These are phyloP conservation scores for Mesitornis unicolor DNA, from an alignment of 2,113 vertebrate genomes.

Conservation along the genomic window DNA sequence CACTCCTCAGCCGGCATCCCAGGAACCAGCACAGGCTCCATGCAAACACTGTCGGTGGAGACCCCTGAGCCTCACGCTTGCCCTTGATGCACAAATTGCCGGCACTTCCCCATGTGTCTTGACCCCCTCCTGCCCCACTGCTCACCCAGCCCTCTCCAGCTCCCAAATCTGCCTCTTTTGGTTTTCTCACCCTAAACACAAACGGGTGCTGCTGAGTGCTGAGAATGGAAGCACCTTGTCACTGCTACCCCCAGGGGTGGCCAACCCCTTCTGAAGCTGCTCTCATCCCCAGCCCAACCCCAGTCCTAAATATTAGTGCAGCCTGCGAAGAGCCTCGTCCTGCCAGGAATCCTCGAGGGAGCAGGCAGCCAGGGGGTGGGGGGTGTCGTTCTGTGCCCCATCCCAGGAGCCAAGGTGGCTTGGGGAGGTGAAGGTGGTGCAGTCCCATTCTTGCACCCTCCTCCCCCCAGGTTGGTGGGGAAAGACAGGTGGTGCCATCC, in stretches of 20 bases:
- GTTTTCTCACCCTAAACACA: not conserved
- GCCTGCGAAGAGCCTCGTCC: conserved; percentile 11
- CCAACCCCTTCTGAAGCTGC: not conserved
- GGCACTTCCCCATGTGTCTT: not conserved
- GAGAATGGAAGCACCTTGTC: not conserved
- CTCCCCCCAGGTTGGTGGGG: not conserved
- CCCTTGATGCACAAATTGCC: not conserved
- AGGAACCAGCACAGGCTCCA: accelerated
- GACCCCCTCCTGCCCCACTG: accelerated
- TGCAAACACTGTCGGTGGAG: not conserved
- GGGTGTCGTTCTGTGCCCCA: not conserved
- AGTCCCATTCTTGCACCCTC: not conserved
- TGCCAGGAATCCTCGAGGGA: not conserved
- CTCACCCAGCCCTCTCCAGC: not conserved
- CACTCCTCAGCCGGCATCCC: not conserved
- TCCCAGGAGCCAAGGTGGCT: accelerated
- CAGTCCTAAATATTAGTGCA: not conserved
- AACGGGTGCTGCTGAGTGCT: not conserved
- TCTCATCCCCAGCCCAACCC: not conserved
- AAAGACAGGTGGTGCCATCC: not conserved
- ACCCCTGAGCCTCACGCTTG: not conserved
- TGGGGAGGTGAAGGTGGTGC: not conserved
- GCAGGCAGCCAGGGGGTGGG: accelerated
- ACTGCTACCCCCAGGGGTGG: not conserved
- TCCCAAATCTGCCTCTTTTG: not conserved